Base-by-base conservation (phyloP, 2,797 vertebrate species). In the Enteromius viviparus region DNA sequence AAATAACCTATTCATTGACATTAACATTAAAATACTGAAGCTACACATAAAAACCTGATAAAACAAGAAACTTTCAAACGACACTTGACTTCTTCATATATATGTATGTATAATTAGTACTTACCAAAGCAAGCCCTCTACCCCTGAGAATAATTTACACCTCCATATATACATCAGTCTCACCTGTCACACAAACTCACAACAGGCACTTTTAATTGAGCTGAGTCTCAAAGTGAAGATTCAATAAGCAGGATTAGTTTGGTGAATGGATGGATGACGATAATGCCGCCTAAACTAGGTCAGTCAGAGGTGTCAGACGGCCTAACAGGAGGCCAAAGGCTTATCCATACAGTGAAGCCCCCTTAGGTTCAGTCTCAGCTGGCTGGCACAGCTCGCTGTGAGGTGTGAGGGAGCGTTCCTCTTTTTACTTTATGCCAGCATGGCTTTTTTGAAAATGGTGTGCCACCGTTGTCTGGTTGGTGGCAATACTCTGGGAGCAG, bases 271-370 rank as follows among this genome's bases (percentile, higher is more conserved):
- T 0, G 23, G 60, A 7, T 42, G 58, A 74, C 1, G 17, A 78
- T 23, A 74, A 64, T 53, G 47, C 62, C 7, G 40, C 32, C 47
- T 64, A 51, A 82, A 58, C 23, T 49, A 76, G 76, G 81, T 76
- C 86, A 83, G 70, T 60, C 70, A 11, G 51, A 78, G 83, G 70
- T 85, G 65, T 81, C 65, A 81, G 65, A 80, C 26, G 23, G 53
- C 40, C 62, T 84, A 53, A 47, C 62, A 79, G 17, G 60, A 76
- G 62, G 47, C 66, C 65, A 42, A 26, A 69, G 53, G 32, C 60
- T 82, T 68, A 75, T 81, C 51, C 8, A 3, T 47, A 70, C 51
- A 64, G 37, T 65, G 65, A 77, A 71, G 45, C 23, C 32, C 37
- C 65, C 64, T 69, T 42, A 37, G 65, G 42, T 66, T 77, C 66